Percentiles rank a stretch among this genome's conserved stretches.
Conservation (phyloP, 2,113 vertebrate genomes). For the Siniperca knerii region DNA sequence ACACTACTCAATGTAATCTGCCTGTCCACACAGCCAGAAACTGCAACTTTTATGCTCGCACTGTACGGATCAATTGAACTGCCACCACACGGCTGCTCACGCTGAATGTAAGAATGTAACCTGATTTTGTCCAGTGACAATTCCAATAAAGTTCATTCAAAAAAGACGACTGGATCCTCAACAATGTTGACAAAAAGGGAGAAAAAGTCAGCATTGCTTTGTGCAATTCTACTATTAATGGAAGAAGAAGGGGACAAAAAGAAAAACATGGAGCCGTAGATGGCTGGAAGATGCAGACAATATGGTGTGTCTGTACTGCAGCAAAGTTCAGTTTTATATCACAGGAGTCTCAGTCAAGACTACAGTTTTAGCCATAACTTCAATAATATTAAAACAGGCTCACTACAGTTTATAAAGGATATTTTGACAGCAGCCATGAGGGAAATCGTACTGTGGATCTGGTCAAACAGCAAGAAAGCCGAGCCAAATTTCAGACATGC, state of each 20-base stretch:
- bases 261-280: not conserved
- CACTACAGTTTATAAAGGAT: not conserved
- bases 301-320: not conserved
- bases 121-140: not conserved
- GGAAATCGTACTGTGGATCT: not conserved
- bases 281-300: constrained; percentile 3
- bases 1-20: not conserved
- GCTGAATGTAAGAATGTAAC: not conserved
- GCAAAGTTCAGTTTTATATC: not conserved
- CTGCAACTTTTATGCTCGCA: not conserved
- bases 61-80: accelerated
- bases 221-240: not conserved
- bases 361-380: not conserved
- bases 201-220: not conserved
- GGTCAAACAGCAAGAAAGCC: not conserved
- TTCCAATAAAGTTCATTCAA: not conserved
- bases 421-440: not conserved
- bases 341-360: not conserved
- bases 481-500: not conserved
- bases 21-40: not conserved
- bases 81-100: not conserved
- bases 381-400: not conserved
- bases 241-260: not conserved
- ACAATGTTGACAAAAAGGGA: not conserved
- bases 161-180: not conserved